A percentile compares a stretch with the other conserved stretches of the same genome.
Evolutionary conservation across 2,888 invertebrate genomes (phyloP).

Genomic region (Malacosoma neustria): DNA sequence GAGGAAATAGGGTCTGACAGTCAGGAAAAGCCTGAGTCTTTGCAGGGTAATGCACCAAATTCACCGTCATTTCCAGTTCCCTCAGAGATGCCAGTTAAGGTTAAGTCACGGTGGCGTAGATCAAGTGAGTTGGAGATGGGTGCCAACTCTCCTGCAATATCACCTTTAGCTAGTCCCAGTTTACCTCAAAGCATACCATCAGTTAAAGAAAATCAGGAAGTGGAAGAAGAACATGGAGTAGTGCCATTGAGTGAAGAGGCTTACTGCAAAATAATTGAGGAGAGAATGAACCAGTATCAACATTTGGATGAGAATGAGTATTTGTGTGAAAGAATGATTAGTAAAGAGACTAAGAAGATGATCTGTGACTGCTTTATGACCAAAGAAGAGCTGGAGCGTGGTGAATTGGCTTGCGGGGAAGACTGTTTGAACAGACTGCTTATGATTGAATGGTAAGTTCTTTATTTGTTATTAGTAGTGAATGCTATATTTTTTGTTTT

Average conservation of each 20-base stretch:
- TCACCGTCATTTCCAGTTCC: conserved; percentile 60
- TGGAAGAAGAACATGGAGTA: conserved; percentile 28
- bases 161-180: conserved; percentile 54
- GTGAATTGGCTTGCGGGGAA: conserved; percentile 93
- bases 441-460: conserved; percentile 95
- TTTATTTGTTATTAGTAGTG: too few relatives aligned
- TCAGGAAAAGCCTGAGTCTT: conserved; percentile 45
- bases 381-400: conserved; percentile 88
- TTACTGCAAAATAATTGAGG: conserved; percentile 66
- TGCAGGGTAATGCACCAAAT: conserved; percentile 36
- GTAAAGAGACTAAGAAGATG: conserved; percentile 95
- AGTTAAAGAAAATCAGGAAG: conserved; percentile 30
- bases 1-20: conserved; percentile 77
- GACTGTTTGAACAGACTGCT: conserved; percentile 97
- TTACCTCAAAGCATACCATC: conserved; percentile 39
- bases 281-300: conserved; percentile 82
- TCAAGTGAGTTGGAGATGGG: conserved; percentile 84
- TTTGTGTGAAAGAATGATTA: conserved; percentile 86
- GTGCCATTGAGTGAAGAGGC: conserved; percentile 48
- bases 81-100: conserved; percentile 82
- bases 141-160: conserved; percentile 50
- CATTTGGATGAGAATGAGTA: conserved; percentile 91
- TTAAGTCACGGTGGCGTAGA: conserved; percentile 85
- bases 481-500: too few relatives aligned
- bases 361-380: conserved; percentile 95